Conservation (phyloP, 2,888 invertebrate genomes). For the Cephus runcator region DNA sequence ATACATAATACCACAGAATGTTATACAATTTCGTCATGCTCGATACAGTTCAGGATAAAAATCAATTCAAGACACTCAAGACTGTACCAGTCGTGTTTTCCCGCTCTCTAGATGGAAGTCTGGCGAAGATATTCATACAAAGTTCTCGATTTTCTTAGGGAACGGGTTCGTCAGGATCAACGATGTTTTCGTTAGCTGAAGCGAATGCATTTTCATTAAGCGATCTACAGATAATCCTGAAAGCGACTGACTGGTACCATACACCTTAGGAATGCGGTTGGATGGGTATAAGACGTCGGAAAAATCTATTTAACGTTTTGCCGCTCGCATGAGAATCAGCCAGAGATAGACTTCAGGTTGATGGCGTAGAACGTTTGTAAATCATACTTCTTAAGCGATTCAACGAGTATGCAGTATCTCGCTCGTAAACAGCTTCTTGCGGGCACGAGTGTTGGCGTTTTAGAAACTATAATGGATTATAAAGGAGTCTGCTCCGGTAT, state of each 20-base stretch:
- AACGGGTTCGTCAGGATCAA: neutral
- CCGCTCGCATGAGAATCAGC: neutral
- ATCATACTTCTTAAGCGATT: slow-evolving; percentile 3
- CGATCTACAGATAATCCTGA: neutral
- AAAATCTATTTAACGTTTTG: neutral
- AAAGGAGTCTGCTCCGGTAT: slow-evolving; percentile 38
- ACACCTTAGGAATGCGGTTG: neutral
- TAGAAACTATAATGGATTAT: slow-evolving; percentile 48
- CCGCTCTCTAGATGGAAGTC: neutral
- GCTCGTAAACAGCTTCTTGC: slow-evolving; percentile 12
- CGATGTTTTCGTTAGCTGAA: neutral
- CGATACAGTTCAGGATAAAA: neutral
- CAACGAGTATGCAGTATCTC: neutral
- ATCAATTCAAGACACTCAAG: neutral
- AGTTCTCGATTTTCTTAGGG: neutral
- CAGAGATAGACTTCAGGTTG: neutral
- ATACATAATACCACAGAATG: neutral
- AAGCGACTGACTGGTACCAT: neutral
- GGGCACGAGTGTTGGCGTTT: slow-evolving; percentile 29
- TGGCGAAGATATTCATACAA: neutral
- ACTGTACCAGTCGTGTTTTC: neutral
- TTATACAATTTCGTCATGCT: neutral
- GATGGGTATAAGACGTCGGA: neutral
- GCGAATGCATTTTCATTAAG: neutral
- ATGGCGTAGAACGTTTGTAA: neutral